Evolutionary conservation across 1,140 invertebrate genomes (phyloP), one percentile per base, ranked within the genome.

Genomic region (Drosophila pachea): DNA sequence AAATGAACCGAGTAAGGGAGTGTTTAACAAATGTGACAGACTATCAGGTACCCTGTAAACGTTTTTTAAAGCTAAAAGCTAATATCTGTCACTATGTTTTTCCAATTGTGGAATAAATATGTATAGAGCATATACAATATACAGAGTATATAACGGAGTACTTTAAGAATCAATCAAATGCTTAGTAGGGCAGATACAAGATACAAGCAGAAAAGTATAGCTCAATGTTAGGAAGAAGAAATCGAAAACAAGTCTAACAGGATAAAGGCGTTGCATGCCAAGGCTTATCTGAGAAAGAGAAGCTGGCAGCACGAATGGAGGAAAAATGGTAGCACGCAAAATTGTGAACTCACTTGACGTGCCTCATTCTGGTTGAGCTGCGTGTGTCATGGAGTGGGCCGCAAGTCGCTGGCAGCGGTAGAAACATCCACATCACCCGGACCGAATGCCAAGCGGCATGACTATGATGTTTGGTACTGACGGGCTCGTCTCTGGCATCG

Each of bases 311-410:
- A 77, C 65, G 49, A 66, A 54, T 55, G 48, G 52, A 76, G 81
- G 81, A 86, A 86, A 84, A 86, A 86, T 86, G 81, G 81, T 84
- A 69, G 76, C 81, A 84, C 81, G 73, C 81, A 81, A 81, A 86
- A 81, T 81, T 86, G 82, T 86, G 82, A 86, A 86, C 81, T 86
- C 81, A 86, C 81, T 86, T 86, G 82, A 86, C 81, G 76, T 86
- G 77, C 71, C 76, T 76, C 79, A 84, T 84, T 84, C 79, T 76
- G 76, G 63, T 72, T 73, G 78, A 74, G 72, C 49, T 82, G 77
- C 48, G 54, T 40, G 33, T 7, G 6, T n/a, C 16, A 38, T 22
- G 40, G 12, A 43, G n/a, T 43, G 40, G 40, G 6, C 7, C 35
- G 50, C n/a, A 45, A 40, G 29, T 14, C 16, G 45, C 45, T 14